These are phyloP conservation scores for Unio delphinus DNA, from an alignment of 2,888 invertebrate genomes.

Conservation along the genomic window DNA sequence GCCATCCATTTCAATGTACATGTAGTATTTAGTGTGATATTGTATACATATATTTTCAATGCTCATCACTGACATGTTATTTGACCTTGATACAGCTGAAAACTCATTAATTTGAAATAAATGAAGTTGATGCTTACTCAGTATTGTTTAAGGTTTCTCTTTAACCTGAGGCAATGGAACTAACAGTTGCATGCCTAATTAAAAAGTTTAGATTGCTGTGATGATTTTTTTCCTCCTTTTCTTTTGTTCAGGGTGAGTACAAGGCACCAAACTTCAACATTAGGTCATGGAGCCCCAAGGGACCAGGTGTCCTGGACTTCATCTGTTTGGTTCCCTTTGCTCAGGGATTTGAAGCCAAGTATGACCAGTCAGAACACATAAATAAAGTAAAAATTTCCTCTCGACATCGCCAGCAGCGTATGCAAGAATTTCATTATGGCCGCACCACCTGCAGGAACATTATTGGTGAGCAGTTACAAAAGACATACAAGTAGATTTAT, in stretches of 20 bases:
- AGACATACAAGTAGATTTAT: background rate
- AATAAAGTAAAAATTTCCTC: slow-evolving; percentile 51
- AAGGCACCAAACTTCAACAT: slow-evolving; percentile 48
- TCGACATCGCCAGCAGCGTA: slow-evolving; percentile 50
- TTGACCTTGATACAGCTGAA: too few relatives aligned
- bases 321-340: slow-evolving; percentile 38
- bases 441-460: slow-evolving; percentile 50
- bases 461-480: slow-evolving; percentile 30
- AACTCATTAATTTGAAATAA: too few relatives aligned
- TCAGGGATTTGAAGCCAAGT: slow-evolving; percentile 12
- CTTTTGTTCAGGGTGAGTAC: slow-evolving; percentile 5
- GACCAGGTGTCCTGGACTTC: slow-evolving; percentile 49
- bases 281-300: slow-evolving; percentile 51
- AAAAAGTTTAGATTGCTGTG: too few relatives aligned
- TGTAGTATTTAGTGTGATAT: too few relatives aligned
- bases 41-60: too few relatives aligned
- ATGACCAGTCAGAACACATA: slow-evolving; percentile 14
- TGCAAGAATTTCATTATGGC: slow-evolving; percentile 41
- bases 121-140: too few relatives aligned
- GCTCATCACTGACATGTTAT: too few relatives aligned
- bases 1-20: too few relatives aligned
- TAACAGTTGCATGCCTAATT: too few relatives aligned
- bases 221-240: too few relatives aligned
- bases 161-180: too few relatives aligned
- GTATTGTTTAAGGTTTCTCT: too few relatives aligned